Base-by-base conservation (phyloP, 30 jellyfish, hydroid and myxozoan genomes). In the Sanderia malayensis region DNA sequence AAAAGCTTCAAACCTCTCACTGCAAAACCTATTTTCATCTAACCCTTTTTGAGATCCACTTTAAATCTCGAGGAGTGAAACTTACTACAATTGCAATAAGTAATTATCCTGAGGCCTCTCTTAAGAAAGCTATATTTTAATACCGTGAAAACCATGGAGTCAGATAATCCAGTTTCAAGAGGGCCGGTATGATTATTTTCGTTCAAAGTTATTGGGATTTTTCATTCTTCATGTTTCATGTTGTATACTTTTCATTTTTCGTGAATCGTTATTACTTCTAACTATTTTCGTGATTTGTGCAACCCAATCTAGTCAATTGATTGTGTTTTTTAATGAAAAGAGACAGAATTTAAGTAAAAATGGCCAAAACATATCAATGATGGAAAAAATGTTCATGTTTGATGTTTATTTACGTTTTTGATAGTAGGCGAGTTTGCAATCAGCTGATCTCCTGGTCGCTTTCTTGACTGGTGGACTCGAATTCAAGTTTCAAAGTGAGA, bases 41-140 rank as follows among this genome's bases (percentile, higher is more conserved):
- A 71, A 19, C 24, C 32, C 37, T 0, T 71, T 52, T 25, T 1
- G 32, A 71, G 83, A 49, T 71, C 71, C 72, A 10, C 83, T 71
- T 52, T 46, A 71, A 71, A 71, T 71, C 19, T 49, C 60, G 44
- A 32, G 84, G 63, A 64, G 74, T 68, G 26, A 72, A 72, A 72
- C 47, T 70, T 70, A 58, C 70, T 70, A 70, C 27, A 70, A 32
- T 70, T 57, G 47, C 82, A 57, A 27, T 70, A 70, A 0, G 55
- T 6, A 45, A 70, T 44, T 37, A 37, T 37, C 13, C 52, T 37
- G 13, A 13, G 52, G 52, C 52, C 52, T 37, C 52, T 37, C 52
- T 46, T 45, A 31, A 70, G 13, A 57, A 70, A 70, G 47, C 82
- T 23, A 67, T 37, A 31, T 31, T 67, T 67, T 2, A 67, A 11